A percentile compares a stretch with the other conserved stretches of the same genome.
phyloP scores from a whole-genome alignment of 2,888 invertebrate genomes.

The Tachina grossa region DNA sequence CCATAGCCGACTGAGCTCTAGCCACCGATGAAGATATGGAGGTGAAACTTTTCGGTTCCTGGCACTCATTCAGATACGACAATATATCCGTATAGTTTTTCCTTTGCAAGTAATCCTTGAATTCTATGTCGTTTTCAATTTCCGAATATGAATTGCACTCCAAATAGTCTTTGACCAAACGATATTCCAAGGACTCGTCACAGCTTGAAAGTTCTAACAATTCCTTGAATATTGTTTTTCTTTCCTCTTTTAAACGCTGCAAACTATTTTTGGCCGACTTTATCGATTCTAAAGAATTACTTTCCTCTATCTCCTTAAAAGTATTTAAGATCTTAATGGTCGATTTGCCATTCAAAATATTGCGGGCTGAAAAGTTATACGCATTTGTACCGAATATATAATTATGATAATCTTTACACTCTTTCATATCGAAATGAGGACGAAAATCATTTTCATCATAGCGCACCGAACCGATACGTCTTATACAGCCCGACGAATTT shows the following conservation, averaged over 20 bases:
- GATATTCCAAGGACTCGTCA: conserved; percentile 81
- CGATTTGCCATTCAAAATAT: conserved; percentile 80
- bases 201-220: conserved; percentile 80
- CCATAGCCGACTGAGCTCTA: conserved; percentile 78
- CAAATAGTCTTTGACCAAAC: conserved; percentile 81
- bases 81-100: conserved; percentile 82
- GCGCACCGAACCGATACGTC: conserved; percentile 61
- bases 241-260: conserved; percentile 77
- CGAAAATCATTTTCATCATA: conserved; percentile 79
- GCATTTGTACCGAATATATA: conserved; percentile 80
- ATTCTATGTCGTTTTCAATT: conserved; percentile 81
- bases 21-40: conserved; percentile 77
- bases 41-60: conserved; percentile 76
- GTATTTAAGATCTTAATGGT: conserved; percentile 78
- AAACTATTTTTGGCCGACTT: conserved; percentile 75
- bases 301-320: conserved; percentile 76
- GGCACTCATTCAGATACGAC: conserved; percentile 78
- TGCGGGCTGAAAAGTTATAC: conserved; percentile 78
- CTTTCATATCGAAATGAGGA: conserved; percentile 73
- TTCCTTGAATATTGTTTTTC: conserved; percentile 79
- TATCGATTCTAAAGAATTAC: conserved; percentile 61
- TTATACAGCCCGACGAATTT: conserved; percentile 58
- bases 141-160: conserved; percentile 82
- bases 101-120: conserved; percentile 80
- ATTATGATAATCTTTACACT: conserved; percentile 70